Conservation (phyloP, 1,140 invertebrate genomes). For the Chironomus tepperi region DNA sequence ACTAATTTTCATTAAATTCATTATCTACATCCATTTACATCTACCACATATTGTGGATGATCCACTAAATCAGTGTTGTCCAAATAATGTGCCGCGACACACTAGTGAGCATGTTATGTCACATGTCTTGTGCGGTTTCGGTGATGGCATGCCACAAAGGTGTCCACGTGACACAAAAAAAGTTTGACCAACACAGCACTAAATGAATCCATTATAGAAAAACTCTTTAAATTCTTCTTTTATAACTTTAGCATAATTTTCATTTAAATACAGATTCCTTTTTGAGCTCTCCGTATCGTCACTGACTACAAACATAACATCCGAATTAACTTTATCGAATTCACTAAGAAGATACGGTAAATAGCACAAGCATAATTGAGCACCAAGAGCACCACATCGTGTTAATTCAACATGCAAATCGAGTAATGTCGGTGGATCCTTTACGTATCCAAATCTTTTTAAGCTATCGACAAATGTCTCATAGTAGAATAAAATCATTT, state of each 20-base stretch:
- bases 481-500: neutral
- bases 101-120: no score
- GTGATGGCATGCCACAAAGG: no score
- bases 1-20: no score
- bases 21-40: no score
- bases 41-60: no score
- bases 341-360: neutral
- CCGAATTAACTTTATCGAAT: slow-evolving; percentile 3
- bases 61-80: no score
- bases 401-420: neutral
- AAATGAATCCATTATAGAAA: neutral
- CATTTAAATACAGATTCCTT: neutral
- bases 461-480: neutral
- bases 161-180: no score
- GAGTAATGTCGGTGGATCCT: neutral
- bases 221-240: neutral
- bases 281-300: slow-evolving; percentile 11
- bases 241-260: neutral
- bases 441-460: neutral
- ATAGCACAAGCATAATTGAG: neutral
- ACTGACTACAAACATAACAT: neutral
- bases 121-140: no score
- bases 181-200: no score
- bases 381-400: neutral
- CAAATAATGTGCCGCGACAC: no score